Conservation (phyloP, 2,113 vertebrate genomes). For the Prietella phreatophila region DNA sequence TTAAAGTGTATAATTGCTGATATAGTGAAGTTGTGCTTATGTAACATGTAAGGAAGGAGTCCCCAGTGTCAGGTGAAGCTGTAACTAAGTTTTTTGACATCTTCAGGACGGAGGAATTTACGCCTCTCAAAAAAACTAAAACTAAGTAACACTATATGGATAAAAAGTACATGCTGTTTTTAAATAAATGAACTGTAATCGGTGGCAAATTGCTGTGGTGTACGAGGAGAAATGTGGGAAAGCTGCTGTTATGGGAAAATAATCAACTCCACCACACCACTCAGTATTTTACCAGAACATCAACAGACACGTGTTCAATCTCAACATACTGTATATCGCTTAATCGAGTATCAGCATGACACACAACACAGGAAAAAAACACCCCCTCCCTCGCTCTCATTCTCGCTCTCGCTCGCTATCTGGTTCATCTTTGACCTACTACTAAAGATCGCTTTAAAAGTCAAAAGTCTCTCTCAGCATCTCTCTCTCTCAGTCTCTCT, state of each 20-base stretch:
- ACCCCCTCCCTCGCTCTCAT: background rate
- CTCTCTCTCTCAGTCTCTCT: background rate
- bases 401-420: background rate
- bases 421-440: background rate
- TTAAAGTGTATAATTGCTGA: no score
- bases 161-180: background rate
- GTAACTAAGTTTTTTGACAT: no score
- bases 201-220: background rate
- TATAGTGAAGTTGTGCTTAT: no score
- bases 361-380: background rate
- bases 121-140: background rate
- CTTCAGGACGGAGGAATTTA: no score
- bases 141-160: background rate
- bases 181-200: background rate
- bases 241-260: background rate
- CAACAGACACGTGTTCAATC: background rate
- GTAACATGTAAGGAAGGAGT: no score
- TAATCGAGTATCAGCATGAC: background rate
- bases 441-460: background rate
- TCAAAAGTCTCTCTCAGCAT: background rate
- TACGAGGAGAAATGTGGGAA: background rate
- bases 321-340: background rate
- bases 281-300: background rate
- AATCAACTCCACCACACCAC: background rate
- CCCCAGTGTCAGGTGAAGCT: no score